Conservation (phyloP, 2,888 invertebrate genomes). For the Antitype chi region DNA sequence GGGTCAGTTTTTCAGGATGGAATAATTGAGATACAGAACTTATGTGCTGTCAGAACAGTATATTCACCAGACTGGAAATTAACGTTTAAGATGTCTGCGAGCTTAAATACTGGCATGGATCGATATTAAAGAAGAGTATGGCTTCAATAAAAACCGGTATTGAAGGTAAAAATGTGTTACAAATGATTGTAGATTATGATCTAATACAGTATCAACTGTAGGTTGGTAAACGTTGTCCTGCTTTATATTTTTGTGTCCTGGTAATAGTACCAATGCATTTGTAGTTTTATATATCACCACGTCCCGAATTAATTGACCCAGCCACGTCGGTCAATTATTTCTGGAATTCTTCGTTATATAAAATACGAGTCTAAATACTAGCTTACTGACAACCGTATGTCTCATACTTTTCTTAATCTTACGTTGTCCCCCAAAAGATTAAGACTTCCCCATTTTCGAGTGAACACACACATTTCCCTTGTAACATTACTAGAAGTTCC, state of each 20-base stretch:
- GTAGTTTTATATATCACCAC: background rate
- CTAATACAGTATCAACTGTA: background rate
- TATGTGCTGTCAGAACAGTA: slow-evolving; percentile 3
- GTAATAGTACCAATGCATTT: background rate
- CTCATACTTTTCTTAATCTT: background rate
- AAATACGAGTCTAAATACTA: background rate
- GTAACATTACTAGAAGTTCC: slow-evolving; percentile 15
- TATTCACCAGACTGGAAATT: background rate
- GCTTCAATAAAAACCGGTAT: too few species aligned
- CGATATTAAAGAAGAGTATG: background rate
- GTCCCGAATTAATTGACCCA: too few species aligned
- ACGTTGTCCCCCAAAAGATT: background rate
- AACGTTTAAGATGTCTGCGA: background rate
- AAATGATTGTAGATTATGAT: background rate
- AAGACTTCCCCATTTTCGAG: background rate
- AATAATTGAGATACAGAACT: background rate
- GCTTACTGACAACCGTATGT: background rate
- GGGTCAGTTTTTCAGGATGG: slow-evolving; percentile 4
- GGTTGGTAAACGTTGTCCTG: too few species aligned
- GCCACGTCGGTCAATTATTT: background rate
- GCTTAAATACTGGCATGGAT: background rate
- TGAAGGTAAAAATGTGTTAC: too few species aligned
- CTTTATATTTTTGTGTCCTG: background rate
- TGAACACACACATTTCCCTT: slow-evolving; percentile 15
- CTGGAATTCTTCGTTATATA: background rate